These are phyloP conservation scores for Leucosticte australis DNA, from an alignment of 2,113 vertebrate species.

Conservation along the genomic window DNA sequence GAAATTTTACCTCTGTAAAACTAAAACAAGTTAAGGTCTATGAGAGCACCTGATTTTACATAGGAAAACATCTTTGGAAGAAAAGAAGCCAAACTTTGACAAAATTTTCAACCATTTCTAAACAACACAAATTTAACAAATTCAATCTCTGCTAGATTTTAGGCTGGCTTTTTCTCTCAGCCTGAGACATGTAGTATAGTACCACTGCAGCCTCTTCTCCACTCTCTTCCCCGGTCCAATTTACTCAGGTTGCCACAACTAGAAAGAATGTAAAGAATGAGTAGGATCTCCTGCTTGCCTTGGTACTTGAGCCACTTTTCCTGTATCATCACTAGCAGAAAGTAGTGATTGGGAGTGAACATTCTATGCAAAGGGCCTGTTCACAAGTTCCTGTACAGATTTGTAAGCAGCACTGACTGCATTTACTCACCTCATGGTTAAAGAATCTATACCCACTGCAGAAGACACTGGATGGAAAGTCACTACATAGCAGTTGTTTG, in stretches of 20 bases:
- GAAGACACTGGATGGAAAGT: conserved; percentile 19
- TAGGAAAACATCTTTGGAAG: not conserved
- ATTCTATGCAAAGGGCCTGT: not conserved
- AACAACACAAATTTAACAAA: not conserved
- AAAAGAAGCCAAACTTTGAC: not conserved
- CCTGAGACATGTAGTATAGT: not conserved
- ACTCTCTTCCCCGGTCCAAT: not conserved
- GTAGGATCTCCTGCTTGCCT: not conserved
- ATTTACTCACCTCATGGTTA: not conserved
- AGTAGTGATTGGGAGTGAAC: not conserved
- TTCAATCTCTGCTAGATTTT: not conserved
- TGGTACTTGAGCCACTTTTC: not conserved
- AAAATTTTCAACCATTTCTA: not conserved
- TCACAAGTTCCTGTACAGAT: not conserved
- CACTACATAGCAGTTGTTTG: not conserved
- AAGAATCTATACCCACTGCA: not conserved
- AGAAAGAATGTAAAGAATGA: not conserved
- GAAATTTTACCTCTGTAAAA: not conserved
- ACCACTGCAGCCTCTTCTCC: not conserved
- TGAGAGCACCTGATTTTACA: not conserved
- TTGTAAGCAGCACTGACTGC: not conserved
- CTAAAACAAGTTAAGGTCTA: not conserved
- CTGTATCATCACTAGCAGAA: not conserved
- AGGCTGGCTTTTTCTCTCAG: not conserved
- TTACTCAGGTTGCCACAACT: not conserved